These are phyloP conservation scores for Endotricha flammealis DNA, from an alignment of 2,888 invertebrate species.

Conservation along the genomic window DNA sequence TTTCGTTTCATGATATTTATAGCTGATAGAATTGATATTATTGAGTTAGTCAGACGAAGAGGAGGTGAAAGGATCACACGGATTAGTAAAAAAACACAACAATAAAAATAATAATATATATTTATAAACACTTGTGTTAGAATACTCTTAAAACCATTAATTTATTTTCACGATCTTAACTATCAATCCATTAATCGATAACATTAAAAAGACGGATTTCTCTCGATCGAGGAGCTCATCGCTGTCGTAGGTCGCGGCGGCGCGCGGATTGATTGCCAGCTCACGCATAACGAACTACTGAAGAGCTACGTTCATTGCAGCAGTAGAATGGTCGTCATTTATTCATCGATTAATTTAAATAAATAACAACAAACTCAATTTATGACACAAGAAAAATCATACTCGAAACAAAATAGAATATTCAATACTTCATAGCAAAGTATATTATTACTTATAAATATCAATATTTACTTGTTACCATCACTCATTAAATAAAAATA, in stretches of 20 bases:
- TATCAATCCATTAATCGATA: constrained; percentile 71
- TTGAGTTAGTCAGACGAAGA: constrained; percentile 38
- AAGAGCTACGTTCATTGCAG: constrained; percentile 31
- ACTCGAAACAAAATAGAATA: constrained; percentile 67
- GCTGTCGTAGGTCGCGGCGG: constrained; percentile 10
- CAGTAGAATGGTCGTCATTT: constrained; percentile 43
- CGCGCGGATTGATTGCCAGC: no score
- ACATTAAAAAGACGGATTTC: constrained; percentile 64
- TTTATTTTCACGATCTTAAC: constrained; percentile 76
- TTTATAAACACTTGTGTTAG: constrained; percentile 79
- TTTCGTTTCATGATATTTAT: constrained; percentile 36
- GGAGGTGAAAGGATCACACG: constrained; percentile 47
- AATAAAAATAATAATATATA: constrained; percentile 79
- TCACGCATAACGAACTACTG: constrained; percentile 21
- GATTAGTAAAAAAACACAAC: constrained; percentile 71
- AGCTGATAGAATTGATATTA: constrained; percentile 70
- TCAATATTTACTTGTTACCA: constrained; percentile 68
- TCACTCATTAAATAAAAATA: constrained; percentile 74
- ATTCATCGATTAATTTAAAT: constrained; percentile 65
- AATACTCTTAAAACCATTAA: constrained; percentile 77
- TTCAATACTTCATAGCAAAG: constrained; percentile 65
- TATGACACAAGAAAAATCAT: constrained; percentile 71
- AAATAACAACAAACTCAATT: constrained; percentile 71
- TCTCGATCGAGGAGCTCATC: constrained; percentile 42
- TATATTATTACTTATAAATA: constrained; percentile 60